Evolutionary conservation across 2,797 vertebrate species (phyloP).

Genomic region (Discoglossus pictus): DNA sequence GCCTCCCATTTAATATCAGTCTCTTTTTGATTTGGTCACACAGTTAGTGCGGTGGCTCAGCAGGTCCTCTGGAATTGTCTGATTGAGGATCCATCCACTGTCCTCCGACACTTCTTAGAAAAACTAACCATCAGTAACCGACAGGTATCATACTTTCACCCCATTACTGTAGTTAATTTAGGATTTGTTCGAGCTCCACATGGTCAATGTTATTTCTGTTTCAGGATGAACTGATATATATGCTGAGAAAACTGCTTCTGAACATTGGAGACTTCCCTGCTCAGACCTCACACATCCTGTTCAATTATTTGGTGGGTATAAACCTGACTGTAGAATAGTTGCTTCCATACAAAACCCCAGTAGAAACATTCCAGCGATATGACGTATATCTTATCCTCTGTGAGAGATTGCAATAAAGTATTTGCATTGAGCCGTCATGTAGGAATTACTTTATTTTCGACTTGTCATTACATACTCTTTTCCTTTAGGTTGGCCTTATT

Average conservation of each 20-base stretch:
- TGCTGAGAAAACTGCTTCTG: conserved; percentile 94
- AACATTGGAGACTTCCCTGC: conserved; percentile 98
- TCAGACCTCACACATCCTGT: conserved; percentile 97
- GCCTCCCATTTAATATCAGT: background rate
- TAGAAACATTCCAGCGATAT: too few relatives aligned
- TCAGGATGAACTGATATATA: conserved; percentile 97
- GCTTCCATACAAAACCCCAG: too few relatives aligned
- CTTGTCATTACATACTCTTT: background rate
- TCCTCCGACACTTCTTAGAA: conserved; percentile 95
- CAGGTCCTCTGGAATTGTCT: conserved; percentile 98
- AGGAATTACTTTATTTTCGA: background rate
- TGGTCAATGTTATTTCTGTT: conserved; percentile 50
- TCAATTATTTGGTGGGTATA: conserved; percentile 92
- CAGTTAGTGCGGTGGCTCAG: conserved; percentile 95
- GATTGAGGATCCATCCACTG: conserved; percentile 96
- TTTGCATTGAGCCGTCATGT: too few relatives aligned
- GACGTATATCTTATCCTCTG: too few relatives aligned
- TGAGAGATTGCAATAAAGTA: too few relatives aligned
- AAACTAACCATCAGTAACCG: conserved; percentile 97
- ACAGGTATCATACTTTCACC: conserved; percentile 78
- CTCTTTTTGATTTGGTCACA: conserved; percentile 42
- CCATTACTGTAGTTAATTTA: background rate
- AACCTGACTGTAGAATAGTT: too few relatives aligned
- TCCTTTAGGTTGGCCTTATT: conserved; percentile 88
- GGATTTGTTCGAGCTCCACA: background rate